Evolutionary conservation across 2,113 vertebrate species (phyloP).

Genomic region (Rhizomys pruinosus): DNA sequence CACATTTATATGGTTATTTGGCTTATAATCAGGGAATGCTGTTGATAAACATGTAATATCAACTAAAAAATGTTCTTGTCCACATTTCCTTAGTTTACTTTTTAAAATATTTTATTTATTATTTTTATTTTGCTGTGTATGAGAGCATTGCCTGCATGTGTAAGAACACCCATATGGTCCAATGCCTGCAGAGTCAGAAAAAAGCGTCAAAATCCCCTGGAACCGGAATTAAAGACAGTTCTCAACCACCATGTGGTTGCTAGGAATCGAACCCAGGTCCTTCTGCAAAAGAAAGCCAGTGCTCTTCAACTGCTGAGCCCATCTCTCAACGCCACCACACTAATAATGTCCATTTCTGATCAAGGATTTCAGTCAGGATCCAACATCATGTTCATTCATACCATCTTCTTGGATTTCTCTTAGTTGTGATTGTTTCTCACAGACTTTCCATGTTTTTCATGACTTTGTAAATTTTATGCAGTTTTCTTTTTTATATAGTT

Average conservation of each 20-base stretch:
- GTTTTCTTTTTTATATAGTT: neutral
- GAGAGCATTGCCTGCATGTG: no score
- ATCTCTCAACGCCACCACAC: no score
- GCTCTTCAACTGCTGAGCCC: no score
- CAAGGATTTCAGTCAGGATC: neutral
- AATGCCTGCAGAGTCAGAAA: no score
- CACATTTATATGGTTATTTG: neutral
- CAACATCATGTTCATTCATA: neutral
- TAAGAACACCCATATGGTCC: no score
- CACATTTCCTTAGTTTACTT: conserved; percentile 44
- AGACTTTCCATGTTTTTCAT: conserved; percentile 2
- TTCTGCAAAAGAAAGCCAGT: no score
- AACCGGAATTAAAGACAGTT: no score
- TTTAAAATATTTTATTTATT: no score
- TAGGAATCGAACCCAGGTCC: no score
- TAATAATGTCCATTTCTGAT: neutral
- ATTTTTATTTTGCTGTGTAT: no score
- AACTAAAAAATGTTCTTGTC: conserved; percentile 7
- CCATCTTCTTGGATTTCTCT: neutral
- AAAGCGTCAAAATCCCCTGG: no score
- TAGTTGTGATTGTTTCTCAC: neutral
- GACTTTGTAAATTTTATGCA: conserved; percentile 26
- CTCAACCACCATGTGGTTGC: no score
- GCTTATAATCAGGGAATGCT: neutral
- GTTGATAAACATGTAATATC: neutral